These are phyloP conservation scores for Toxotes lorentzi DNA, from an alignment of 2,797 vertebrate genomes.

Conservation along the genomic window DNA sequence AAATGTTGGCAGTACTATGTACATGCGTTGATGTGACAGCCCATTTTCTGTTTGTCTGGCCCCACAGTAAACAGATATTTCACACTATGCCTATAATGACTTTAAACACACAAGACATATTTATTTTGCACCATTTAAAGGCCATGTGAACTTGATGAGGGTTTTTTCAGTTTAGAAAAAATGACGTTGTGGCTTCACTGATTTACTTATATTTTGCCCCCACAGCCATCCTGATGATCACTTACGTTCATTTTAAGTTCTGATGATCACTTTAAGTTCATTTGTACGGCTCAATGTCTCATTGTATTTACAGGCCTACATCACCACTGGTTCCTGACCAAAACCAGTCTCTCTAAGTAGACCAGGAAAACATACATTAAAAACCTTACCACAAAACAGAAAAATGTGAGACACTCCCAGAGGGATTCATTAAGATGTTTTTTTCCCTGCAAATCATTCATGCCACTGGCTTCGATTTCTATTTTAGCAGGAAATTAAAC, in stretches of 20 bases:
- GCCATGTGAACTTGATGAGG: not conserved
- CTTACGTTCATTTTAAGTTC: not conserved
- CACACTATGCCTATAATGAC: constrained; percentile 1
- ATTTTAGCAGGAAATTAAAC: not conserved
- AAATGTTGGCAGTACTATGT: not conserved
- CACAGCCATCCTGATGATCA: no score
- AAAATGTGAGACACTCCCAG: no score
- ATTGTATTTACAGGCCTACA: not conserved
- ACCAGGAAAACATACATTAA: not conserved
- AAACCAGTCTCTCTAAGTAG: not conserved
- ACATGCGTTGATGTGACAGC: not conserved
- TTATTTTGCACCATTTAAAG: not conserved
- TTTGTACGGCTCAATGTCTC: not conserved
- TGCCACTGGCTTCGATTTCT: not conserved
- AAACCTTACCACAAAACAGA: not conserved
- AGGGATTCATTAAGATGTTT: not conserved
- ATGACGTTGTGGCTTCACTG: no score
- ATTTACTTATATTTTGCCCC: no score
- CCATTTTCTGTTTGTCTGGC: not conserved
- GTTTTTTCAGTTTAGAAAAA: not conserved
- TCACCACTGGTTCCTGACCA: not conserved
- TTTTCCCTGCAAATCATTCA: not conserved
- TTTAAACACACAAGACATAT: not conserved
- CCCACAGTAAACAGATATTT: constrained; percentile 8
- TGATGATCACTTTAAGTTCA: no score